A percentile compares a stretch with the other conserved stretches of the same genome.
phyloP scores from a whole-genome alignment of 2,888 invertebrate species.

The Mimumesa dahlbomi region DNA sequence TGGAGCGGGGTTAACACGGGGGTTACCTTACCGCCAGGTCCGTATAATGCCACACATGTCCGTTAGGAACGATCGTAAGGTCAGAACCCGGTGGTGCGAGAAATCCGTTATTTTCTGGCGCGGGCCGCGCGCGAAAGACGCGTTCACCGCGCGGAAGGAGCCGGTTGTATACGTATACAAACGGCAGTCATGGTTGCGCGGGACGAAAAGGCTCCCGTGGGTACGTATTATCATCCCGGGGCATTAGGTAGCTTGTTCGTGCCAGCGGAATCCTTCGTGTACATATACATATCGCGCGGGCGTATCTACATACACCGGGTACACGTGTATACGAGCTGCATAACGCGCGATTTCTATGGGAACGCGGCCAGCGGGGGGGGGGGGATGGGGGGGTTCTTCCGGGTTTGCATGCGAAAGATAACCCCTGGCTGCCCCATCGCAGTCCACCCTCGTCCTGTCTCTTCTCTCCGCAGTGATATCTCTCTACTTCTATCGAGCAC shows the following conservation, averaged over 20 bases:
- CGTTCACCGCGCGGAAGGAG: too few species aligned
- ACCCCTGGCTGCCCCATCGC: slow-evolving; percentile 52
- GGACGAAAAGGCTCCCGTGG: slow-evolving; percentile 69
- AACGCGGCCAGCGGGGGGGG: slow-evolving; percentile 56
- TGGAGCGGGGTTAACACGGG: too few species aligned
- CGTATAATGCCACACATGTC: too few species aligned
- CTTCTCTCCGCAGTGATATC: slow-evolving; percentile 1
- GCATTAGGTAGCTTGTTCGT: slow-evolving; percentile 62
- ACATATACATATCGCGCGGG: slow-evolving; percentile 38
- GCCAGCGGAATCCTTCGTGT: slow-evolving; percentile 41
- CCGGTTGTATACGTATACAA: slow-evolving; percentile 26
- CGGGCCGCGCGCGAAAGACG: too few species aligned
- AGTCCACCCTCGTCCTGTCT: slow-evolving; percentile 6
- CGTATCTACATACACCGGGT: slow-evolving; percentile 45
- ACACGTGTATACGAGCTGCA: slow-evolving; percentile 63
- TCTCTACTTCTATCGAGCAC: too few species aligned
- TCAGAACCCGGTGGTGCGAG: too few species aligned
- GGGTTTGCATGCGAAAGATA: slow-evolving; percentile 67
- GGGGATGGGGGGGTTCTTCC: too few species aligned
- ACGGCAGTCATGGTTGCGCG: slow-evolving; percentile 37
- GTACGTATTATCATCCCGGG: slow-evolving; percentile 71
- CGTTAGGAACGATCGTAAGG: too few species aligned
- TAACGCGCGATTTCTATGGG: slow-evolving; percentile 72
- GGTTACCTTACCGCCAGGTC: too few species aligned
- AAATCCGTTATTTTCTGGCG: too few species aligned